Percentiles rank a stretch among this genome's conserved stretches.
Conservation (phyloP, 2,113 vertebrate genomes). For the Microcebus tavaratra region DNA sequence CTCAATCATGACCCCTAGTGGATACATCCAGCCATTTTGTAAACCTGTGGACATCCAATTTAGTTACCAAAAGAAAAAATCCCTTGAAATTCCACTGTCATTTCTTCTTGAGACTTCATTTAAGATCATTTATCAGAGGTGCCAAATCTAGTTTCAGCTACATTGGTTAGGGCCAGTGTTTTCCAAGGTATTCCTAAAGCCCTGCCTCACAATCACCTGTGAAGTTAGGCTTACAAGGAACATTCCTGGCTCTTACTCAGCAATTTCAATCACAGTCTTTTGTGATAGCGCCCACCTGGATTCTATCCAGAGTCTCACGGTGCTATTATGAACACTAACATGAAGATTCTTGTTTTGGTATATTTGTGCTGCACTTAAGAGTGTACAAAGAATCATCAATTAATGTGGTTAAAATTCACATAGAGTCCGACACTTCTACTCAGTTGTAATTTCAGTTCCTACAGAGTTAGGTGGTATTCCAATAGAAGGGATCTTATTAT, state of each 20-base stretch:
- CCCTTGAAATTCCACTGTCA: background rate
- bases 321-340: background rate
- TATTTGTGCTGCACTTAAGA: background rate
- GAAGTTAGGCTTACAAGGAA: background rate
- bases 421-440: background rate
- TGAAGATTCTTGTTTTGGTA: background rate
- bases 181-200: background rate
- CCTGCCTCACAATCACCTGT: background rate
- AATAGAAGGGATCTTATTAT: background rate
- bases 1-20: conserved; percentile 61
- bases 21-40: background rate
- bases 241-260: background rate
- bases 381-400: background rate
- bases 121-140: background rate
- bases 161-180: background rate
- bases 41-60: background rate
- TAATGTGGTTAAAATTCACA: background rate
- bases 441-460: background rate
- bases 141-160: background rate
- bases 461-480: background rate
- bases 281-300: no score
- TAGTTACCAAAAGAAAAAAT: background rate
- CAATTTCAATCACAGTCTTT: background rate
- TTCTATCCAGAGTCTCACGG: background rate
- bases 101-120: background rate